Evolutionary conservation across 2,888 invertebrate species (phyloP), one percentile per base, ranked within the genome.

Genomic region (Euspilapteryx auroguttella): DNA sequence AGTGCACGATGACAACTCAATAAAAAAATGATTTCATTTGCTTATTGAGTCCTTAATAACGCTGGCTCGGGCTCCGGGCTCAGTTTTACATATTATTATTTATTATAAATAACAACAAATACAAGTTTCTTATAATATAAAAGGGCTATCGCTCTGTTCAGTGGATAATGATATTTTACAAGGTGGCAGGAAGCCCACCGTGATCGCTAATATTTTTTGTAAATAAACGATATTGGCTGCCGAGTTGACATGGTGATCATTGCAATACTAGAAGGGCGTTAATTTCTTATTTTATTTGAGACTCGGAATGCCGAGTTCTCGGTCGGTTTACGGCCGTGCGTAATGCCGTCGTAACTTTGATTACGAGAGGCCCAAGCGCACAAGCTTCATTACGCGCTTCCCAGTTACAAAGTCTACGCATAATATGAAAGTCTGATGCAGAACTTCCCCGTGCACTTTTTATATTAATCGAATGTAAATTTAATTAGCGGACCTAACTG

Each of bases 11-110:
- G 73, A 75, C 73, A 71, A 61, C 66, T 73, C 63, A 73, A 73
- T 73, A 75, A 75, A 71, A 69, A 75, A 73, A 71, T 69, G 63
- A 71, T 73, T 71, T 65, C 73, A 73, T 73, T 75, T 75, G 73
- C 68, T 75, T 75, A 75, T 73, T 71, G 71, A 69, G 68, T 47
- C 64, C 59, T 71, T 73, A 73, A 73, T 71, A 75, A 69, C 56
- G 63, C 58, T 56, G 57, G 57, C 48, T 47, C 49, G 47, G 55
- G 43, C 48, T 48, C 44, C 45, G 38, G 34, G 44, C 46, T 47
- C 47, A 49, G 55, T 49, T 58, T 52, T 56, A 61, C 55, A 53
- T 63, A 56, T 55, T 52, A 54, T 57, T 62, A 59, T 58, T 62
- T 62, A 58, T 58, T 62, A 58, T 61, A 55, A 57, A 59, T 54